A percentile compares a stretch with the other conserved stretches of the same genome.
These are phyloP conservation scores for Cyclargus thomasi DNA, from an alignment of 1,140 invertebrate genomes.

Conservation along the genomic window DNA sequence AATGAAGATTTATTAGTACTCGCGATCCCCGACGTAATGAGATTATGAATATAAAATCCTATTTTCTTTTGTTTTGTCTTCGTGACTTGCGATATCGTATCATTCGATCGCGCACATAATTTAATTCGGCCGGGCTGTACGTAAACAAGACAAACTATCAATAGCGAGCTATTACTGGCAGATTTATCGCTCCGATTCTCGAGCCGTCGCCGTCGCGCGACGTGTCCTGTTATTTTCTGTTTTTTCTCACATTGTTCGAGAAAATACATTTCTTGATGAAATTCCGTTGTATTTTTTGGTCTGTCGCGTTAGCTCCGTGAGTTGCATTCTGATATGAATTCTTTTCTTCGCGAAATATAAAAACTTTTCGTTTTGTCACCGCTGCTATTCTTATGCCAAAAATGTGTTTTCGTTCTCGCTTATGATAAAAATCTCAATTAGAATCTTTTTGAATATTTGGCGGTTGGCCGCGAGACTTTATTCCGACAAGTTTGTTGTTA, in stretches of 20 bases:
- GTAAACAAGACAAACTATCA: conserved; percentile 5
- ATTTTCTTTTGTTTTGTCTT: not conserved
- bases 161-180: not conserved
- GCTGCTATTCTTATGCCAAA: not conserved
- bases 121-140: not conserved
- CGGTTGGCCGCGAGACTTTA: not conserved
- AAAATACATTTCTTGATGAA: conserved; percentile 3
- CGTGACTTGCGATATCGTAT: not conserved
- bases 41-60: not conserved
- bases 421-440: conserved; percentile 1
- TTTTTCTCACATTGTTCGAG: conserved; percentile 1
- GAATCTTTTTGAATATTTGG: conserved; percentile 1
- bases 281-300: conserved; percentile 3
- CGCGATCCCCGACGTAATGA: not conserved
- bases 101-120: not conserved
- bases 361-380: not conserved
- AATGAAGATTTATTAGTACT: conserved; percentile 3
- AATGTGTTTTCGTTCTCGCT: conserved; percentile 2
- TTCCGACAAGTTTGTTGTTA: not conserved
- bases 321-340: conserved; percentile 3
- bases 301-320: conserved; percentile 1
- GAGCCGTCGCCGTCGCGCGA: not conserved
- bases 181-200: not conserved
- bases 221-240: conserved; percentile 2
- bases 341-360: conserved; percentile 3